Conservation (phyloP, 1,140 invertebrate species). For the Bombus haemorrhoidalis region DNA sequence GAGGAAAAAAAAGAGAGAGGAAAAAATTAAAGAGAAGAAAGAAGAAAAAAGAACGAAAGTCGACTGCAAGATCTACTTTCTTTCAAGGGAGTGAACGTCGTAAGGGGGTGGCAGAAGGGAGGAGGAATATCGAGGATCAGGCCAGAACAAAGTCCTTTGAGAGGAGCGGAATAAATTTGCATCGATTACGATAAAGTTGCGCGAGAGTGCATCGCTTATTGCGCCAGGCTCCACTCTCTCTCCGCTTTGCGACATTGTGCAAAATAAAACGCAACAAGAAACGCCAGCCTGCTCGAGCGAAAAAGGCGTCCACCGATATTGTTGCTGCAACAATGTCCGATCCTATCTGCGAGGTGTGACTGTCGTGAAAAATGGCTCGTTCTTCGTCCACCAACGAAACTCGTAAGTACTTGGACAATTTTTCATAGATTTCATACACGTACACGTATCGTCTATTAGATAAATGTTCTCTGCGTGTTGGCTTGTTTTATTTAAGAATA, state of each 20-base stretch:
- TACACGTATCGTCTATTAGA: neutral
- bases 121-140: constrained; percentile 50
- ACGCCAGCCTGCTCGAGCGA: neutral
- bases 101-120: neutral
- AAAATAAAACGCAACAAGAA: constrained; percentile 12
- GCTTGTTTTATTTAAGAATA: neutral
- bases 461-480: neutral
- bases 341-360: constrained; percentile 14
- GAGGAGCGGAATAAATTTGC: constrained; percentile 51
- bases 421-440: neutral
- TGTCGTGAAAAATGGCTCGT: neutral
- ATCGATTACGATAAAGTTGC: constrained; percentile 53
- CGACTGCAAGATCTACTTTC: constrained; percentile 44
- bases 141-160: constrained; percentile 47
- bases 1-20: neutral
- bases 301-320: constrained; percentile 3
- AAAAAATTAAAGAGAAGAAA: neutral
- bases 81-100: constrained; percentile 3
- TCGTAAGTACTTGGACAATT: neutral
- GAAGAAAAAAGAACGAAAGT: neutral
- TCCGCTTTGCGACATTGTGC: constrained; percentile 10
- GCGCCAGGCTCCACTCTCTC: neutral
- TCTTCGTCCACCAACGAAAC: too few relatives aligned
- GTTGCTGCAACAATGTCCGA: neutral
- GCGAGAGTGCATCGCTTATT: constrained; percentile 49